These are phyloP conservation scores for Dendrolimus pini DNA, from an alignment of 2,888 invertebrate species.

Conservation along the genomic window DNA sequence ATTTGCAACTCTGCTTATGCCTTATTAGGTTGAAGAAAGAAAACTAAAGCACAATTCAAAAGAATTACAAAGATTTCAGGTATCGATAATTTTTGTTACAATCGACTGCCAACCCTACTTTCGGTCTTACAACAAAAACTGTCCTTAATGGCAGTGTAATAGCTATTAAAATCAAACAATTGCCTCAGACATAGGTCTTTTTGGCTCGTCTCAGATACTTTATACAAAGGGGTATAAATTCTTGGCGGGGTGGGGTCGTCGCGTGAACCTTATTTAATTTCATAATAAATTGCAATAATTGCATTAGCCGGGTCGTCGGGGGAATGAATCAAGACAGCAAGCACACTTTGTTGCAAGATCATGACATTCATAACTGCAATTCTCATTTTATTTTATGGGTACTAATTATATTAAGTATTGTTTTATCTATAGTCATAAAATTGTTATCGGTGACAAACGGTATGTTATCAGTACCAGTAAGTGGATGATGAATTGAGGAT, in stretches of 20 bases:
- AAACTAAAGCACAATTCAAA: too few relatives aligned
- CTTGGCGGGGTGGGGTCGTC: constrained; percentile 37
- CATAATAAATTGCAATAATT: constrained; percentile 74
- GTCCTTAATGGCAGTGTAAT: background rate
- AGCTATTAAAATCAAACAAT: background rate
- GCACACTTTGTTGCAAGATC: constrained; percentile 5
- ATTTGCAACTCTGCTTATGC: too few relatives aligned
- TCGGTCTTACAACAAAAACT: background rate
- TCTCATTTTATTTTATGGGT: too few relatives aligned
- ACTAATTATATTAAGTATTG: too few relatives aligned
- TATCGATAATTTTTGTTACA: background rate
- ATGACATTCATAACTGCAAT: background rate
- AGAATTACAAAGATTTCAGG: background rate
- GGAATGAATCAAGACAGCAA: constrained; percentile 56
- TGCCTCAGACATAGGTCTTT: constrained; percentile 29
- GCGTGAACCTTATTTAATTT: constrained; percentile 70
- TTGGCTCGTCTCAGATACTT: constrained; percentile 39
- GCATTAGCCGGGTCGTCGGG: constrained; percentile 53
- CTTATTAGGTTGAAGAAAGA: too few relatives aligned
- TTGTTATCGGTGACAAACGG: too few relatives aligned
- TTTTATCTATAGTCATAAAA: too few relatives aligned
- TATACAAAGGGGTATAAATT: constrained; percentile 64
- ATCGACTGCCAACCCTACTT: background rate
- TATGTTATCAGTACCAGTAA: too few relatives aligned
- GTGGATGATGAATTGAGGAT: too few relatives aligned